These are phyloP conservation scores for Saccostrea cuccullata DNA, from an alignment of 1,140 invertebrate species.

Conservation along the genomic window DNA sequence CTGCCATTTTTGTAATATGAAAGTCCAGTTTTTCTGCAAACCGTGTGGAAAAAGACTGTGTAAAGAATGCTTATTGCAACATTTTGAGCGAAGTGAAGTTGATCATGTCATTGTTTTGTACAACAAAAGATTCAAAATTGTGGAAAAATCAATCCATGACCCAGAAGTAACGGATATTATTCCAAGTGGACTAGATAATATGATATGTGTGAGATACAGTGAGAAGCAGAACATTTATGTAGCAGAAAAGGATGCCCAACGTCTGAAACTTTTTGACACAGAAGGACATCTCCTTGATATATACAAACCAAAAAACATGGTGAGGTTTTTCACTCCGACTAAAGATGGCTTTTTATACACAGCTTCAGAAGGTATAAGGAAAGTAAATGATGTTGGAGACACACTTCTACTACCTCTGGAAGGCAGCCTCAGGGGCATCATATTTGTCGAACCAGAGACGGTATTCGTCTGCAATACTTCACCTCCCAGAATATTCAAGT, in stretches of 20 bases:
- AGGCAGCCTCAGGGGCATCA: neutral
- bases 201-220: neutral
- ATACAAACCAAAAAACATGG: neutral
- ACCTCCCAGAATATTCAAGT: neutral
- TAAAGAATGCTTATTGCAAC: neutral
- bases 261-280: neutral
- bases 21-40: neutral
- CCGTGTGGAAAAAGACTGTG: conserved; percentile 2
- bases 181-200: neutral
- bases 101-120: neutral
- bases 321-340: neutral
- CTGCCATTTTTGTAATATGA: neutral
- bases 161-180: neutral
- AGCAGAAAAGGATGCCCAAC: neutral
- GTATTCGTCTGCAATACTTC: neutral
- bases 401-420: neutral
- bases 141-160: neutral
- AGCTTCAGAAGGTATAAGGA: neutral
- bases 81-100: neutral
- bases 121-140: neutral
- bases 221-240: neutral
- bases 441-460: neutral
- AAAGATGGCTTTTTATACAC: neutral
- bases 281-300: neutral
- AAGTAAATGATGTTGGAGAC: conserved; percentile 7